Percentiles rank a stretch among this genome's conserved stretches.
Conservation (phyloP, 2,797 vertebrate genomes). For the Benthosema pterotum region DNA sequence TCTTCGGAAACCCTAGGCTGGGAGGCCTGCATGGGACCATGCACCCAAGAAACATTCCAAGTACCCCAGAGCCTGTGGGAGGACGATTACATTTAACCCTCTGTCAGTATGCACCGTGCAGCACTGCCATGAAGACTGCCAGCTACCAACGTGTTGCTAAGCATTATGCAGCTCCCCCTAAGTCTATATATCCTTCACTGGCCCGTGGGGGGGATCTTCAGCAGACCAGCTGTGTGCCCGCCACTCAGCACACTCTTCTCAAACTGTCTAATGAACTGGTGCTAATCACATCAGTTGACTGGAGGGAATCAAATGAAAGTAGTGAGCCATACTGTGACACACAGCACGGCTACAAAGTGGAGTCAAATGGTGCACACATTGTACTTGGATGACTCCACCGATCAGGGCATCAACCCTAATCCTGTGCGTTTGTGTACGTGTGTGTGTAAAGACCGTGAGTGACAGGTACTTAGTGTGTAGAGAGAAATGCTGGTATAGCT, state of each 20-base stretch:
- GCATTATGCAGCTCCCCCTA: slow-evolving; percentile 33
- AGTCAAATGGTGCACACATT: slow-evolving; percentile 7
- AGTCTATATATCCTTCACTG: slow-evolving; percentile 29
- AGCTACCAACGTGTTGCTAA: slow-evolving; percentile 25
- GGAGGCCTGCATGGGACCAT: no score
- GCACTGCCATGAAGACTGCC: slow-evolving; percentile 36
- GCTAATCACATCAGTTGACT: slow-evolving; percentile 40
- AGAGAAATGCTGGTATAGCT: no score
- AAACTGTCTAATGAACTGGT: slow-evolving; percentile 41
- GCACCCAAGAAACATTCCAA: slow-evolving; percentile 28
- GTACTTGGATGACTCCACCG: no score
- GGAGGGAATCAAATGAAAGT: slow-evolving; percentile 14
- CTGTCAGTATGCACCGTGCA: slow-evolving; percentile 26
- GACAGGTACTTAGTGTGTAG: background rate
- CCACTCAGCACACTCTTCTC: slow-evolving; percentile 33
- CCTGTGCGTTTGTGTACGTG: slow-evolving; percentile 1
- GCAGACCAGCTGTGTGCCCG: slow-evolving; percentile 27
- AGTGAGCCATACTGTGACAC: background rate
- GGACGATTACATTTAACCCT: slow-evolving; percentile 50
- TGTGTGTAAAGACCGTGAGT: slow-evolving; percentile 12
- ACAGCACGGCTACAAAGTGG: slow-evolving; percentile 2
- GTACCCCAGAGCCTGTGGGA: slow-evolving; percentile 43
- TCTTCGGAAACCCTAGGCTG: no score
- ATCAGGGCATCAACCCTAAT: slow-evolving; percentile 2
- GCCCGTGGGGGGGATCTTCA: slow-evolving; percentile 3